Conservation (phyloP, 2,797 vertebrate species). For the Toxotes lorentzi region DNA sequence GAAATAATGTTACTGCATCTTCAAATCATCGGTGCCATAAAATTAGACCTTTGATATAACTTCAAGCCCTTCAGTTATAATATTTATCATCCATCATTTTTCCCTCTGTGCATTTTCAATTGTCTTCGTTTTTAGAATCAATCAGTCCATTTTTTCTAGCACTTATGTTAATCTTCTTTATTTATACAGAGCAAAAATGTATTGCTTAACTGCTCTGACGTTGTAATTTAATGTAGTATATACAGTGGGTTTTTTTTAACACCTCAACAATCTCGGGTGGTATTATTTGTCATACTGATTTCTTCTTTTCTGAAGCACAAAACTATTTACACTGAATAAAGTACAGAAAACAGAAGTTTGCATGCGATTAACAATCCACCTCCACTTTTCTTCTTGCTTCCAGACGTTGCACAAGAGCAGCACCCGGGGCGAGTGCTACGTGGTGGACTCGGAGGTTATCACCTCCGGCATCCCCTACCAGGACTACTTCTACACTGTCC, state of each 20-base stretch:
- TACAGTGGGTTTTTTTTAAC: not conserved
- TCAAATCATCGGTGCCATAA: not conserved
- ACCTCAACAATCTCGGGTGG: too few relatives aligned
- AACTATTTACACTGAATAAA: not conserved
- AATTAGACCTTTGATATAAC: not conserved
- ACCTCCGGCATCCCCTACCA: slow-evolving; percentile 95
- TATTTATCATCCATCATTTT: not conserved
- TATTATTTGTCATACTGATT: not conserved
- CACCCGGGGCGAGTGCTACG: slow-evolving; percentile 86
- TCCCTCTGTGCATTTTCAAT: not conserved
- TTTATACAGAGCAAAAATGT: not conserved
- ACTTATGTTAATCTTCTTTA: not conserved
- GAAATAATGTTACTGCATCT: not conserved
- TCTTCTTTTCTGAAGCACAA: not conserved
- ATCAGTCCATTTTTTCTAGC: not conserved
- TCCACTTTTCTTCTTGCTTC: not conserved
- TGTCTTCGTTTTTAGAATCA: not conserved
- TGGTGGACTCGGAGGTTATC: slow-evolving; percentile 93
- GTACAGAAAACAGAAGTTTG: not conserved
- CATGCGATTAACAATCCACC: not conserved
- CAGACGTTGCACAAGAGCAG: slow-evolving; percentile 90
- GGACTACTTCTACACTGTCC: slow-evolving; percentile 94
- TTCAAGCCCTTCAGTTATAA: not conserved
- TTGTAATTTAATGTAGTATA: not conserved
- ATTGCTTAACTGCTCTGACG: not conserved